A percentile compares a stretch with the other conserved stretches of the same genome.
Evolutionary conservation across 2,888 invertebrate species (phyloP).

Genomic region (Amphipoea oculea): DNA sequence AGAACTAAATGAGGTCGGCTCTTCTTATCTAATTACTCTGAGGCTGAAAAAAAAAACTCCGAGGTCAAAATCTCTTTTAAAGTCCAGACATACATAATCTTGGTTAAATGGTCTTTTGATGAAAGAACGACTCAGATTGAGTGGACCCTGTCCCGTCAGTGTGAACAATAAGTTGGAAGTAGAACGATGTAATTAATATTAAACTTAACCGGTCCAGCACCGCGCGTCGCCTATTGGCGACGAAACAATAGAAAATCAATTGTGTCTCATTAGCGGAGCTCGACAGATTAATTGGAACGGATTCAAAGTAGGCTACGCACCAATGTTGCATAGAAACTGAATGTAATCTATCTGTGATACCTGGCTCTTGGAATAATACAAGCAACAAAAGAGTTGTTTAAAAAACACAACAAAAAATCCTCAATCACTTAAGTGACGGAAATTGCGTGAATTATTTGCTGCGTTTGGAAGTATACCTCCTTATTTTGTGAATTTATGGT

Average conservation of each 20-base stretch:
- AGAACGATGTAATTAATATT: neutral
- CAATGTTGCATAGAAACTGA: neutral
- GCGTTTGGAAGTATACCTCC: neutral
- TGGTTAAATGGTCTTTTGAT: too few species aligned
- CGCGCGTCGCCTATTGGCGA: too few species aligned
- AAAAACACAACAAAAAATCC: neutral
- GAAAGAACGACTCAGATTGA: too few species aligned
- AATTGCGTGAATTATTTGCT: neutral
- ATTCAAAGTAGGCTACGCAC: neutral
- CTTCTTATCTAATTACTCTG: too few species aligned
- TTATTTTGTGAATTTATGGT: neutral
- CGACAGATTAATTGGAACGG: too few species aligned
- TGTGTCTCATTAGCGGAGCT: too few species aligned
- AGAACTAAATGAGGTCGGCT: too few species aligned
- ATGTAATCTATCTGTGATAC: neutral
- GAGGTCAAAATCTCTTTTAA: too few species aligned
- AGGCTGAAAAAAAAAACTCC: too few species aligned
- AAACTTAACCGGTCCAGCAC: neutral
- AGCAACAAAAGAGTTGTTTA: neutral
- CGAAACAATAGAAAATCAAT: too few species aligned
- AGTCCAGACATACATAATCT: too few species aligned
- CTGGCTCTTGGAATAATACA: neutral
- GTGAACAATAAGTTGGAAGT: neutral
- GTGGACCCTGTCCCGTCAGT: too few species aligned
- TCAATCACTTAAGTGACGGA: neutral